phyloP scores from a whole-genome alignment of 2,113 vertebrate species.

The Pholis gunnellus region DNA sequence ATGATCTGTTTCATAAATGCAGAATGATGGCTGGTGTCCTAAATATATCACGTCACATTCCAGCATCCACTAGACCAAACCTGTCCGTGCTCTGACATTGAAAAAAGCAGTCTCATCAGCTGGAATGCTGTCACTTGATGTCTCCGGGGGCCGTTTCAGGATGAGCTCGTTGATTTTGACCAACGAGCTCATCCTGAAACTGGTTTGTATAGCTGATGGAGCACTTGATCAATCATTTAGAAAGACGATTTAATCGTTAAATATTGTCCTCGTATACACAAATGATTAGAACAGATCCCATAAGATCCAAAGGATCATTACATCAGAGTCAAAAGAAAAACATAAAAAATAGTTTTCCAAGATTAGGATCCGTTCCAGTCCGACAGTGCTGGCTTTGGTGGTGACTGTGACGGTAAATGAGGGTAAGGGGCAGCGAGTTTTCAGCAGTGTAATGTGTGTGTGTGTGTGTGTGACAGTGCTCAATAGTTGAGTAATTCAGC shows the following conservation, averaged over 20 bases:
- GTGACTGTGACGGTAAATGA: background rate
- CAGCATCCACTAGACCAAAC: conserved; percentile 17
- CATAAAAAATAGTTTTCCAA: background rate
- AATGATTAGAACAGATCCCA: background rate
- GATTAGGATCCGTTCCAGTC: background rate
- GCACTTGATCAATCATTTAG: background rate
- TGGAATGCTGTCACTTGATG: conserved; percentile 13
- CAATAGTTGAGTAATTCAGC: background rate
- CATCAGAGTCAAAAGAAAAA: background rate
- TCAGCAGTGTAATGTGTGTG: background rate
- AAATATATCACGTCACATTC: conserved; percentile 69
- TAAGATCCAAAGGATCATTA: background rate
- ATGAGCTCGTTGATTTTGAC: conserved; percentile 31
- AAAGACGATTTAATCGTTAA: background rate
- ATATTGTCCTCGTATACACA: background rate
- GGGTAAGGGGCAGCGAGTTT: background rate
- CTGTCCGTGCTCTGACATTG: conserved; percentile 36
- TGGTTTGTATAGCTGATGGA: conserved; percentile 6
- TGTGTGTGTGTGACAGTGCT: background rate
- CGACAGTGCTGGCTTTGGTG: background rate
- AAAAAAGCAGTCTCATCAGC: conserved; percentile 44
- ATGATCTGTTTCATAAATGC: conserved; percentile 52
- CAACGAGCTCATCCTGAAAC: too few species aligned
- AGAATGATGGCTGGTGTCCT: conserved; percentile 63
- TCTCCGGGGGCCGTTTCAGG: conserved; percentile 26